Base-by-base conservation (phyloP, 2,888 invertebrate species). In the Sabatieria punctata region DNA sequence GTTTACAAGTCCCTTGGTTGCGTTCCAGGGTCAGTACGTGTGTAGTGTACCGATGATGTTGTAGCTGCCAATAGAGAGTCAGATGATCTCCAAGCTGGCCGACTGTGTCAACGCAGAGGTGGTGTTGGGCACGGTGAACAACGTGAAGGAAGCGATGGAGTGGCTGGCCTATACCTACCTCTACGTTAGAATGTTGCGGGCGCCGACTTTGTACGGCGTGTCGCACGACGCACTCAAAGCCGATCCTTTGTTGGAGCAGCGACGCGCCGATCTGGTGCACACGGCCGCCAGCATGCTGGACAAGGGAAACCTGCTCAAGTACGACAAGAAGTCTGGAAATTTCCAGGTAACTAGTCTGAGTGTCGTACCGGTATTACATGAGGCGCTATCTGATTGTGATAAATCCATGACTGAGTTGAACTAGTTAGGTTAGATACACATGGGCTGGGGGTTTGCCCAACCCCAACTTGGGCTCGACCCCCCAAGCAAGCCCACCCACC, bases 51-150 rank as follows among this genome's bases (percentile, higher is more conserved):
- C n/a, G n/a, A n/a, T n/a, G n/a, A n/a, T 38, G 41, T 53, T 49
- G 6, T 55, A 67, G 66, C 71, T 99, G 53, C 97, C 97, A 0
- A 89, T 97, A 45, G 97, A 99, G 68, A 89, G 89, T 0, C 97
- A 99, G 71, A 73, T 97, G 60, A 76, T 97, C 22, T 74, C 80
- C 26, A 89, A 85, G 66, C 71, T 97, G 61, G 82, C 95, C 0
- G 97, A 99, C 65, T 85, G 91, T 79, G 71, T 99, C 33, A 97
- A 97, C 68, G 97, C 97, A 0, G 97, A 99, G n/a, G 77, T 95
- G 24, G 95, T 97, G 0, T 73, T 95, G 8, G 97, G 95, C 6
- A 88, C 88, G 0, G 80, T 97, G 43, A 82, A 82, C 69, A 85
- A 80, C 64, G 77, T 93, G 1, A 72, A 80, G 41, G 89, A 91